phyloP scores from a whole-genome alignment of 37 sponge, comb jelly and placozoan genomes.

The Mnemiopsis leidyi region DNA sequence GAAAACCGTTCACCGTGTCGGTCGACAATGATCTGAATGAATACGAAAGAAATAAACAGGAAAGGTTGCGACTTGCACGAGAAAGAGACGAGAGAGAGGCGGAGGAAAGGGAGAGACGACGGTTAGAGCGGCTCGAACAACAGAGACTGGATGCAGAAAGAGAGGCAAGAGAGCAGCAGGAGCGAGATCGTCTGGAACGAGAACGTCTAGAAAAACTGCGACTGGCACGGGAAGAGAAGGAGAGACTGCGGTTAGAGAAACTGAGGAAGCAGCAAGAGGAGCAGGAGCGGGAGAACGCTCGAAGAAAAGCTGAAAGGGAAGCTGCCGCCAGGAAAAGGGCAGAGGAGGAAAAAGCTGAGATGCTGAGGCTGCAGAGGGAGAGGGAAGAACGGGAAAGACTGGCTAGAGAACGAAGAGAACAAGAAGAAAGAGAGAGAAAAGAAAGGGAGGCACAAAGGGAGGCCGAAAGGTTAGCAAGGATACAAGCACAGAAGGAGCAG shows the following conservation, averaged over 20 bases:
- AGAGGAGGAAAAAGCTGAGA: slow-evolving; percentile 13
- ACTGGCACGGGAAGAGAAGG: not conserved
- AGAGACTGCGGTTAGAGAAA: not conserved
- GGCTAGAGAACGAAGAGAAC: not conserved
- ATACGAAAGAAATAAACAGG: slow-evolving; percentile 32
- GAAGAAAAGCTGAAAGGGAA: slow-evolving; percentile 2
- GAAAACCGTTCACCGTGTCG: not conserved
- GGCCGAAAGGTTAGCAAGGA: slow-evolving; percentile 16
- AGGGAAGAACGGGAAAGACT: slow-evolving; percentile 15
- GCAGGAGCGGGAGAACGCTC: not conserved
- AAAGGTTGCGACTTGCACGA: not conserved
- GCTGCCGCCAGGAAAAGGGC: not conserved
- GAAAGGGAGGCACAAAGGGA: not conserved
- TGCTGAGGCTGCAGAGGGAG: not conserved
- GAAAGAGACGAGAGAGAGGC: not conserved
- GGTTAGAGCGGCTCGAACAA: not conserved
- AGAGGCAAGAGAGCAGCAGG: not conserved
- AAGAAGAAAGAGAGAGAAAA: not conserved
- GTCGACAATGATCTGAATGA: slow-evolving; percentile 17
- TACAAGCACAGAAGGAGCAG: not conserved
- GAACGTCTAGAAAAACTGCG: not conserved
- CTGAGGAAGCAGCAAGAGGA: not conserved
- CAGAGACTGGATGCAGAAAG: slow-evolving; percentile 8
- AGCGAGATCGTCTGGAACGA: not conserved
- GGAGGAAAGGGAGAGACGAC: not conserved